phyloP scores from a whole-genome alignment of 2,113 vertebrate genomes.

The Smithornis capensis region DNA sequence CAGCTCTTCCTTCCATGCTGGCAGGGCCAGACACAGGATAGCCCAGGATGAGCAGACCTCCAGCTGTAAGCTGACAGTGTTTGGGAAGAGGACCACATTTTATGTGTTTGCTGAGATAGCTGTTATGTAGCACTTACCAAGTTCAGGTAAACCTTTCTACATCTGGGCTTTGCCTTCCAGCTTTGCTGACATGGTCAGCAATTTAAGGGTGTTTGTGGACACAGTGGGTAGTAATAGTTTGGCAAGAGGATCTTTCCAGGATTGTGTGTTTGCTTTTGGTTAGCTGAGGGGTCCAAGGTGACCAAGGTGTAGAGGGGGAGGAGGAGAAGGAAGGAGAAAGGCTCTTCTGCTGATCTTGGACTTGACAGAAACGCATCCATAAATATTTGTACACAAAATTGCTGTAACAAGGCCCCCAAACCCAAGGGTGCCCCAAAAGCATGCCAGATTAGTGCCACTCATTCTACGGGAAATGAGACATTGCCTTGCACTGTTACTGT shows the following conservation, averaged over 20 bases:
- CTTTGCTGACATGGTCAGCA: rapidly evolving
- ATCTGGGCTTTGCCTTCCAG: not conserved
- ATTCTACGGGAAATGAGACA: not conserved
- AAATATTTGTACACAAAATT: not conserved
- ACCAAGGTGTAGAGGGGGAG: not conserved
- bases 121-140: not conserved
- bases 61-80: not conserved
- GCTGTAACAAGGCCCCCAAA: rapidly evolving
- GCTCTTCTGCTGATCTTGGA: not conserved
- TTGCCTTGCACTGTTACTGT: not conserved
- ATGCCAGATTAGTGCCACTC: not conserved
- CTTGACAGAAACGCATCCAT: not conserved
- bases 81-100: not conserved
- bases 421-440: not conserved
- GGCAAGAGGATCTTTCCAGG: not conserved
- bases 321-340: not conserved
- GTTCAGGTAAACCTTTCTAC: not conserved
- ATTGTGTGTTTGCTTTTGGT: not conserved
- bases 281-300: not conserved
- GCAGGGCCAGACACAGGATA: not conserved
- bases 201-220: not conserved
- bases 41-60: not conserved
- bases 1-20: not conserved
- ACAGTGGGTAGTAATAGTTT: not conserved
- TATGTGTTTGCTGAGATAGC: not conserved